phyloP scores from a whole-genome alignment of 2,797 vertebrate genomes.

The Cuculus canorus region DNA sequence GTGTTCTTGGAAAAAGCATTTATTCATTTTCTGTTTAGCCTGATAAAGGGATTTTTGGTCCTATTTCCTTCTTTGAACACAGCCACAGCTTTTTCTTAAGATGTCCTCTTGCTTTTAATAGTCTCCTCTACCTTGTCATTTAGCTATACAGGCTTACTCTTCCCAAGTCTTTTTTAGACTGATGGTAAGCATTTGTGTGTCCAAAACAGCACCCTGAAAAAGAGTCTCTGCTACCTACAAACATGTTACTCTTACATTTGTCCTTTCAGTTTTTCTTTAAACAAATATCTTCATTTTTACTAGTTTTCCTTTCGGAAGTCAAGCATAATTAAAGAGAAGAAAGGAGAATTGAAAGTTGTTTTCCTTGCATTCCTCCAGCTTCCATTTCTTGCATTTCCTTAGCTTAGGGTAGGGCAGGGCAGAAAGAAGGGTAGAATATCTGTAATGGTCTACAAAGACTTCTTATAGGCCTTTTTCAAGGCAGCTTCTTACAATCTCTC shows the following conservation, averaged over 20 bases:
- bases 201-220: constrained; percentile 9
- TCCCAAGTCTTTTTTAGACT: neutral
- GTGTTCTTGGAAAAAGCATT: neutral
- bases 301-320: neutral
- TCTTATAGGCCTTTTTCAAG: neutral
- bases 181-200: neutral
- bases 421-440: neutral
- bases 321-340: neutral
- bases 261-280: neutral
- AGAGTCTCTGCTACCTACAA: neutral
- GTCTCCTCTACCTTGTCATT: constrained; percentile 6
- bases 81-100: neutral
- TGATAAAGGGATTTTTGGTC: neutral
- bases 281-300: neutral
- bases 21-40: neutral
- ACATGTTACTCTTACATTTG: neutral
- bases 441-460: neutral
- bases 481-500: neutral
- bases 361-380: neutral
- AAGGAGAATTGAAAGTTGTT: neutral
- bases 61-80: neutral
- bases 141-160: neutral
- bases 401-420: neutral
- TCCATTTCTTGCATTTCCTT: neutral
- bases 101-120: neutral